These are phyloP conservation scores for Bostrychus sinensis DNA, from an alignment of 2,113 vertebrate genomes.

Conservation along the genomic window DNA sequence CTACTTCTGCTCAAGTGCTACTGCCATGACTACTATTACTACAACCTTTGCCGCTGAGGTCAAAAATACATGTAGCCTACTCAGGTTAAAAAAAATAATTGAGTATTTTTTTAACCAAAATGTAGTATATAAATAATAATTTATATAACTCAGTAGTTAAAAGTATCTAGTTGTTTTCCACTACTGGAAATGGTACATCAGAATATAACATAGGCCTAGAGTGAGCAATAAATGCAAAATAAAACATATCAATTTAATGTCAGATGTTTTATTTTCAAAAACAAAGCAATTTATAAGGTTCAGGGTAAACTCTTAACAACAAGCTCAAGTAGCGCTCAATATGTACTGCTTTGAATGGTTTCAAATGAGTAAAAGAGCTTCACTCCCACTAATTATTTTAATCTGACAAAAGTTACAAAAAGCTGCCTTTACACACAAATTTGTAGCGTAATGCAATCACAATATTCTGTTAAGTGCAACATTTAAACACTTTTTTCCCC, in stretches of 20 bases:
- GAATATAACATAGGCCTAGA: background rate
- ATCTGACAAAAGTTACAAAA: background rate
- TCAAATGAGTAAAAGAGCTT: too few species aligned
- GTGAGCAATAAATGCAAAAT: background rate
- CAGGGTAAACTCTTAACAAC: background rate
- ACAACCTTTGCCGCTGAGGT: too few species aligned
- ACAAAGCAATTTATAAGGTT: background rate
- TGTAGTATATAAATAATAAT: too few species aligned
- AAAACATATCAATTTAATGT: background rate
- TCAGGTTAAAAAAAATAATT: too few species aligned
- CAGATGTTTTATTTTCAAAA: background rate
- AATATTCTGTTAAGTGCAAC: constrained; percentile 17
- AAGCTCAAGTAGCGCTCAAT: background rate
- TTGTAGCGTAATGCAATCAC: background rate
- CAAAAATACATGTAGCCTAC: too few species aligned
- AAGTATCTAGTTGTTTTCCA: too few species aligned
- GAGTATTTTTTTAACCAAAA: too few species aligned
- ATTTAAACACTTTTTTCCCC: background rate
- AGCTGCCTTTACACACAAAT: constrained; percentile 15
- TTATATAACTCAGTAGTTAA: too few species aligned
- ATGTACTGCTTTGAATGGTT: too few species aligned
- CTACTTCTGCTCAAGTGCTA: too few species aligned
- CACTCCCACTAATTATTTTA: background rate
- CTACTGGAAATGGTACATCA: too few species aligned
- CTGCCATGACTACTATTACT: too few species aligned